phyloP scores from a whole-genome alignment of 1,140 invertebrate genomes.

The Euura saliciscinereae region DNA sequence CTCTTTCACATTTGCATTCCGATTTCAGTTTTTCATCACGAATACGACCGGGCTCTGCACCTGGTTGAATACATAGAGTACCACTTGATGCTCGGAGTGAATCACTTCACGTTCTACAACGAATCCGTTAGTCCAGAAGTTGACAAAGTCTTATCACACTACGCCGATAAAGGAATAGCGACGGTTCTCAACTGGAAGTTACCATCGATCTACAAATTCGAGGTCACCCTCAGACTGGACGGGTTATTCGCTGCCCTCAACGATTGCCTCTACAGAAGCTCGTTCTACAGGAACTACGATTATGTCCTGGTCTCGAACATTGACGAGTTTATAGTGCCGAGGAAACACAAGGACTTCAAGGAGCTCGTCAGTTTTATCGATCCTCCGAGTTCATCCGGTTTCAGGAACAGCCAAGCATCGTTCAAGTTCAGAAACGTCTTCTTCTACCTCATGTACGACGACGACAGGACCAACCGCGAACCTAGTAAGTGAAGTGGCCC shows the following conservation, averaged over 20 bases:
- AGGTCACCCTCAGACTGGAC: constrained; percentile 62
- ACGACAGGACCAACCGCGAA: constrained; percentile 56
- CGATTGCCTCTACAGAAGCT: constrained; percentile 66
- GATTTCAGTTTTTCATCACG: constrained; percentile 63
- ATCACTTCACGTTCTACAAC: constrained; percentile 71
- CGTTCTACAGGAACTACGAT: constrained; percentile 48
- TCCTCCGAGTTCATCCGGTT: constrained; percentile 17
- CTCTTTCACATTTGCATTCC: neutral
- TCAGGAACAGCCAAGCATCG: constrained; percentile 43
- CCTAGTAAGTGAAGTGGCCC: constrained; percentile 44
- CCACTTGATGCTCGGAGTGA: constrained; percentile 67
- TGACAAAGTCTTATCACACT: constrained; percentile 58
- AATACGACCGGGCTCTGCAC: constrained; percentile 62
- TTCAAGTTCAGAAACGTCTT: constrained; percentile 68
- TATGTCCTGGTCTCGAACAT: constrained; percentile 67
- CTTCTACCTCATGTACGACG: constrained; percentile 65
- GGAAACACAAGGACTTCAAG: constrained; percentile 49
- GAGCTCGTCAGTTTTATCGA: constrained; percentile 25
- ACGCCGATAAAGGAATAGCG: constrained; percentile 54
- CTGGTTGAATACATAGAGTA: constrained; percentile 73
- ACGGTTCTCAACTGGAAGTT: constrained; percentile 67
- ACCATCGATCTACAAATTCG: constrained; percentile 49
- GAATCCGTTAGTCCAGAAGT: constrained; percentile 63
- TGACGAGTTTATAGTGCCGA: constrained; percentile 68
- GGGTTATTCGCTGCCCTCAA: constrained; percentile 68